Conservation (phyloP, 2,888 invertebrate genomes). For the Amphipyra tragopoginis region DNA sequence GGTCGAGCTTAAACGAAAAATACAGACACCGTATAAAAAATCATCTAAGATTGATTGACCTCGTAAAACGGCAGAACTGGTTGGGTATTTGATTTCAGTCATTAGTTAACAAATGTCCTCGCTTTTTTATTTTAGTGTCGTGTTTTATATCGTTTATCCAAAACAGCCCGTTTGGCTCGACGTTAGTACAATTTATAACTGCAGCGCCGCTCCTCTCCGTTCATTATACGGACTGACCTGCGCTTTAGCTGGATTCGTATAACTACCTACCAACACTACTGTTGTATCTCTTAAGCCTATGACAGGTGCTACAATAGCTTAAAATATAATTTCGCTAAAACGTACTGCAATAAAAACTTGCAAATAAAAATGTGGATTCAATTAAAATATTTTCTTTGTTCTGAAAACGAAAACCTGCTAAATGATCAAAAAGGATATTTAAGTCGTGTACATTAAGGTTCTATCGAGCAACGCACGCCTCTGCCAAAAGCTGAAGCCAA, state of each 20-base stretch:
- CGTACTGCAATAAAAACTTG: background rate
- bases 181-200: slow-evolving; percentile 69
- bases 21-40: slow-evolving; percentile 2
- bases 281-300: slow-evolving; percentile 38
- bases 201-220: slow-evolving; percentile 58
- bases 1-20: background rate
- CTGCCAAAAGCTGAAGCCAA: slow-evolving; percentile 19
- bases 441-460: slow-evolving; percentile 22
- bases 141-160: slow-evolving; percentile 58
- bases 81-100: slow-evolving; percentile 41
- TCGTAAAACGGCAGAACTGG: slow-evolving; percentile 16
- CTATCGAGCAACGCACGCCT: slow-evolving; percentile 18
- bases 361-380: slow-evolving; percentile 3
- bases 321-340: too few species aligned
- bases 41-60: slow-evolving; percentile 18
- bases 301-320: background rate
- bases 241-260: slow-evolving; percentile 57
- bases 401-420: background rate
- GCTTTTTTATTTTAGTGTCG: slow-evolving; percentile 53
- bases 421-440: slow-evolving; percentile 16
- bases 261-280: slow-evolving; percentile 46
- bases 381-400: slow-evolving; percentile 9
- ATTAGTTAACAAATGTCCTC: slow-evolving; percentile 43
- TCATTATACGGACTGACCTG: slow-evolving; percentile 63
- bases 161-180: slow-evolving; percentile 56